A percentile compares a stretch with the other conserved stretches of the same genome.
Evolutionary conservation across 2,797 vertebrate species (phyloP).

Genomic region (Oreonectes daqikongensis): DNA sequence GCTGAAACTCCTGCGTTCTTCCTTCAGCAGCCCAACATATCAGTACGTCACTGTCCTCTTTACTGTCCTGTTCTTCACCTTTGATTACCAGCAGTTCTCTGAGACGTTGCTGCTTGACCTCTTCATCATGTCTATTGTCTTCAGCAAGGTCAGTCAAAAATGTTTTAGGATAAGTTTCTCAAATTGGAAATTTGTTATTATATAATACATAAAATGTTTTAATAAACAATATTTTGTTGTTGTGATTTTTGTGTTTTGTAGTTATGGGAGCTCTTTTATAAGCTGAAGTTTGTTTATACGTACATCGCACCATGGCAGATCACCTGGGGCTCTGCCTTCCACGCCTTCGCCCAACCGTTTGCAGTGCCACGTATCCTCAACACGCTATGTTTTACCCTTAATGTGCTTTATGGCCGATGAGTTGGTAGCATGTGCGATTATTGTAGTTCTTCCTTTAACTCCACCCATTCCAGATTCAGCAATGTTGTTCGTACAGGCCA

Average conservation of each 20-base stretch:
- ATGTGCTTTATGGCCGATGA: not conserved
- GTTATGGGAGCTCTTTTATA: constrained; percentile 98
- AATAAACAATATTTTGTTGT: not conserved
- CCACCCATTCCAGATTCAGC: constrained; percentile 84
- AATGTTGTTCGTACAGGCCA: constrained; percentile 95
- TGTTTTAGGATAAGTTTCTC: too few relatives aligned
- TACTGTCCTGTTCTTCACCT: constrained; percentile 97
- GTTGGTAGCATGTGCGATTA: not conserved
- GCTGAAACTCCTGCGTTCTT: constrained; percentile 95
- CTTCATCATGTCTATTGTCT: constrained; percentile 97
- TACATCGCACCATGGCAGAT: constrained; percentile 99
- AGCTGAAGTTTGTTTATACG: constrained; percentile 95
- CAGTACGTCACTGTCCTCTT: constrained; percentile 97
- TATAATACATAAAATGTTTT: too few relatives aligned
- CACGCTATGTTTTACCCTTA: not conserved
- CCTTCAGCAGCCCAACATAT: constrained; percentile 94
- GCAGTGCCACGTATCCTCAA: constrained; percentile 98
- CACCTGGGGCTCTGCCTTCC: constrained; percentile 98
- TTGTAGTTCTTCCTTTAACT: constrained; percentile 76
- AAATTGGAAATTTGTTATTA: too few relatives aligned
- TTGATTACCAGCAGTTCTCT: constrained; percentile 92
- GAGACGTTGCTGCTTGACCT: constrained; percentile 97
- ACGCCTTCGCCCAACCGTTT: constrained; percentile 97
- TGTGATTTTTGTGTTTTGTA: constrained; percentile 57
- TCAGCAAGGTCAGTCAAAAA: constrained; percentile 87